phyloP scores from a whole-genome alignment of 1,140 invertebrate species.

The Polypedilum vanderplanki region DNA sequence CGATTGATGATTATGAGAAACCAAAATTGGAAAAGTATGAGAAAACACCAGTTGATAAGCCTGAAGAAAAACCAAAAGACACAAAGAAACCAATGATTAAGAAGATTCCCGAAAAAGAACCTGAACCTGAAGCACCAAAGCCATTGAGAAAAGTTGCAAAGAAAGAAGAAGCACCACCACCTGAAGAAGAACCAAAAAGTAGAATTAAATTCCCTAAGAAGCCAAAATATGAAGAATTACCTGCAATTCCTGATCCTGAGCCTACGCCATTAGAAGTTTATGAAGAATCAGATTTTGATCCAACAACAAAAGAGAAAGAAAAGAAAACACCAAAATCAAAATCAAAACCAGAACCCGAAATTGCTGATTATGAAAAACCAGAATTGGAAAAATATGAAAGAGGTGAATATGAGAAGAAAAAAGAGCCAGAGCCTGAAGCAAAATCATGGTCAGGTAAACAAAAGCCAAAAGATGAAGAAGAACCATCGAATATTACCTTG shows the following conservation, averaged over 20 bases:
- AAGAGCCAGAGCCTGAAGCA: constrained; percentile 36
- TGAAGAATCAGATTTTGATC: background rate
- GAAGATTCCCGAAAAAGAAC: constrained; percentile 35
- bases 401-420: constrained; percentile 35
- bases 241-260: constrained; percentile 31
- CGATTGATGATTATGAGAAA: constrained; percentile 48
- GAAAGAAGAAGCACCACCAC: constrained; percentile 36
- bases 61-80: constrained; percentile 38
- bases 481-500: constrained; percentile 26
- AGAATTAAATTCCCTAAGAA: constrained; percentile 40
- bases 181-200: constrained; percentile 36
- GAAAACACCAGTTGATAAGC: constrained; percentile 38
- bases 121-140: background rate
- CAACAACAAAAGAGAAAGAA: background rate
- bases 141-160: constrained; percentile 30
- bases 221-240: constrained; percentile 34
- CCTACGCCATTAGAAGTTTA: constrained; percentile 41
- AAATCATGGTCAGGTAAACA: constrained; percentile 25
- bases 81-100: background rate
- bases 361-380: constrained; percentile 48
- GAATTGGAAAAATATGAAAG: constrained; percentile 47
- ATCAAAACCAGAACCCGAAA: constrained; percentile 45
- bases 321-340: constrained; percentile 42
- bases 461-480: constrained; percentile 31
- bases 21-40: constrained; percentile 48